Percentiles rank a stretch among this genome's conserved stretches.
Evolutionary conservation across 2,113 vertebrate species (phyloP).

Genomic region (Turdus rufiventris): DNA sequence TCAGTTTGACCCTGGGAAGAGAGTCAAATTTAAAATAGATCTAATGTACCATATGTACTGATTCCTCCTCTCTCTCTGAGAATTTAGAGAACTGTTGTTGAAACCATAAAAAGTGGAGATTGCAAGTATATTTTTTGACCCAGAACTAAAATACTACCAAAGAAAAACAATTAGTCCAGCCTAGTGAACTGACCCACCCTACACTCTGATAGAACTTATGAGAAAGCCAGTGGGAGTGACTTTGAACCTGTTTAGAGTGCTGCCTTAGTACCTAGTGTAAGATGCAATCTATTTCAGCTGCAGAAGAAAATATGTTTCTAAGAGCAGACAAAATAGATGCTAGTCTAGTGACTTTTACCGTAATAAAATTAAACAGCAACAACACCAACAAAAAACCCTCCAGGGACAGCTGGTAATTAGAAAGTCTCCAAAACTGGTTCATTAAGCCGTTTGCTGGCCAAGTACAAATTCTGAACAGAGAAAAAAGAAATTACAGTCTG

Average conservation of each 20-base stretch:
- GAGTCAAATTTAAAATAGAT: background rate
- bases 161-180: background rate
- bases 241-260: background rate
- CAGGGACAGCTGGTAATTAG: conserved; percentile 1
- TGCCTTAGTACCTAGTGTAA: background rate
- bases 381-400: background rate
- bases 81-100: background rate
- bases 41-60: background rate
- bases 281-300: background rate
- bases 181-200: background rate
- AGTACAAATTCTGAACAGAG: conserved; percentile 27
- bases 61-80: background rate
- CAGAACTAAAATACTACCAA: background rate
- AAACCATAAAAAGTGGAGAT: background rate
- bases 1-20: background rate
- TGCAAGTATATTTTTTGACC: background rate
- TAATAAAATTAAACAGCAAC: background rate
- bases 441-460: background rate
- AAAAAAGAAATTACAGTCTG: conserved; percentile 19
- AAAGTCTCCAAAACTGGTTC: background rate
- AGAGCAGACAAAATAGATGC: background rate
- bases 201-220: background rate
- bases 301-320: background rate
- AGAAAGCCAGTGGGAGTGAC: background rate
- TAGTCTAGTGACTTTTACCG: background rate